Evolutionary conservation across 1,140 invertebrate genomes (phyloP).

Genomic region (Diuraphis noxia): DNA sequence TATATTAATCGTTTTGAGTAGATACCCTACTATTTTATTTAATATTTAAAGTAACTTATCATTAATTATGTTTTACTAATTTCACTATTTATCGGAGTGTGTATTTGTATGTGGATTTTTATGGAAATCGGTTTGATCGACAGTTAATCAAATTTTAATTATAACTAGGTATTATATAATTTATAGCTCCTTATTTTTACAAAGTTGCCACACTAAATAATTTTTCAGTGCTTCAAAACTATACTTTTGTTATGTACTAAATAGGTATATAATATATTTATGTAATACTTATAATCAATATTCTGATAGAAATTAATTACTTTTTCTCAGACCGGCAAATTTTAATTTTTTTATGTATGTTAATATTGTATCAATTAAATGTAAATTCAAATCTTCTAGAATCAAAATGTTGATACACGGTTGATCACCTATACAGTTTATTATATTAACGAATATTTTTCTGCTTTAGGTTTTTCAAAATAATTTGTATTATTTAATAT

Average conservation of each 20-base stretch:
- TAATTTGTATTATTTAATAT: conserved; percentile 4
- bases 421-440: background rate
- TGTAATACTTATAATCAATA: background rate
- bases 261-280: no score
- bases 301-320: background rate
- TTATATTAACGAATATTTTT: background rate
- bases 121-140: background rate
- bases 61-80: background rate
- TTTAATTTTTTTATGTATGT: background rate
- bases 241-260: background rate
- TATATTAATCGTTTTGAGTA: no score
- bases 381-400: background rate
- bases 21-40: background rate
- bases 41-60: background rate
- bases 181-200: background rate
- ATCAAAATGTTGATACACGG: background rate
- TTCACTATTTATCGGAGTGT: background rate
- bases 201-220: background rate
- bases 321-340: background rate
- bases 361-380: background rate
- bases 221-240: background rate
- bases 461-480: background rate
- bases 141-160: background rate
- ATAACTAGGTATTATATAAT: no score
- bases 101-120: background rate